Evolutionary conservation across 2,888 invertebrate genomes (phyloP), one percentile per base, ranked within the genome.

Genomic region (Drosophila robusta): DNA sequence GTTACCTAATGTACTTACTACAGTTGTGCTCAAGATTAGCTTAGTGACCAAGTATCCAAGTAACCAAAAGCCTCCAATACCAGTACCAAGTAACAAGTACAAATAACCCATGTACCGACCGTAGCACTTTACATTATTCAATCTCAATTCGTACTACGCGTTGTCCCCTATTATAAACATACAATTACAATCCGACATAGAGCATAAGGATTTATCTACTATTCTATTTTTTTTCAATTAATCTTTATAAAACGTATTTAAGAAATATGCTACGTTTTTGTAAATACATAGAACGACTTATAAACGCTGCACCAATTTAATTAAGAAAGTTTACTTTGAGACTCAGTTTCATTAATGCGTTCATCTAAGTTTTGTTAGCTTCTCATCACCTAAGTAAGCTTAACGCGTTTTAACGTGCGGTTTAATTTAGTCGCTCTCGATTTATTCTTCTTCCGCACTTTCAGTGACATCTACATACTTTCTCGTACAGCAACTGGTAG

Each of bases 201-300:
- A 61, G 41, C 41, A 52, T 74, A 64, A 44, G 63, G 70, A 64
- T 57, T 57, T 56, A 52, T 44, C 26, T 51, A 65, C 41, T 41
- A 63, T 29, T 16, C 42, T 61, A 77, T 65, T 39, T 57, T 47
- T 51, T 60, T 49, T 63, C 42, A 49, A 58, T 42, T 71, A 49
- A 55, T 56, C 24, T 67, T 49, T 54, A 42, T 50, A 55, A 50
- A 51, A 61, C 47, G 58, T 70, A 78, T 73, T 68, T 76, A 55
- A 50, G 58, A 73, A 75, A 72, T 55, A 67, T 75, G 86, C 83
- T 83, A 83, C 78, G 69, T 75, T 80, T 75, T 69, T 83, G 83
- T 83, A 83, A 80, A 83, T 86, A 83, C 75, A 82, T 83, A 85
- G 83, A 83, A 78, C 68, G 83, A 83, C 71, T 73, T 75, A 54